Percentiles rank a stretch among this genome's conserved stretches.
Evolutionary conservation across 2,113 vertebrate species (phyloP).

Genomic region (Scophthalmus maximus): DNA sequence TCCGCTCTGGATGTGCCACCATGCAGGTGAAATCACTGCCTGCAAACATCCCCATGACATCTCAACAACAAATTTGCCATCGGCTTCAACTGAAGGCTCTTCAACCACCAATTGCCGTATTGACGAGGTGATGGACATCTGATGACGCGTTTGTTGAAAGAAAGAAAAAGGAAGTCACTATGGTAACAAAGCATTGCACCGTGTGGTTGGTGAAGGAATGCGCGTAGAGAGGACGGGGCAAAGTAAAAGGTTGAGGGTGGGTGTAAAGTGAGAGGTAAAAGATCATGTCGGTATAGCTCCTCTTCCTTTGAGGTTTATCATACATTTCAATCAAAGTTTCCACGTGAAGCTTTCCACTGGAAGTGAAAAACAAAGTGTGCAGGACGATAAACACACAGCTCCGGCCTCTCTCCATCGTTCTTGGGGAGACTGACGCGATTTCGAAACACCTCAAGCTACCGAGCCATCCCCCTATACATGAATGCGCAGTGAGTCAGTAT

Average conservation of each 20-base stretch:
- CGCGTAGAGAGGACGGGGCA: constrained; percentile 8
- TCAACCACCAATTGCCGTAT: constrained; percentile 45
- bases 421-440: not conserved
- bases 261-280: constrained; percentile 33
- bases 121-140: constrained; percentile 65
- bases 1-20: constrained; percentile 10
- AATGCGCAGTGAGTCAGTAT: constrained; percentile 33
- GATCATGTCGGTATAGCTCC: not conserved
- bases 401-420: not conserved
- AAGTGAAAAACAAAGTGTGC: constrained; percentile 12
- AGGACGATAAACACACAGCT: not conserved
- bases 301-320: constrained; percentile 7
- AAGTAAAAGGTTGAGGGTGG: constrained; percentile 38
- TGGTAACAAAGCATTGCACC: constrained; percentile 69
- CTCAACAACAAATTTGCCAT: constrained; percentile 41
- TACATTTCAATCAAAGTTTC: not conserved
- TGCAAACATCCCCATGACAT: constrained; percentile 32
- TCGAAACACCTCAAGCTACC: constrained; percentile 10
- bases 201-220: constrained; percentile 28
- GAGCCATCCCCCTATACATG: constrained; percentile 28
- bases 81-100: constrained; percentile 48
- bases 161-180: constrained; percentile 69
- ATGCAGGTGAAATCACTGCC: constrained; percentile 33
- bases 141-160: constrained; percentile 40
- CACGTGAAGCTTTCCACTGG: not conserved